Base-by-base conservation (phyloP, 2,797 vertebrate genomes). In the Sebastes ruberrimus region DNA sequence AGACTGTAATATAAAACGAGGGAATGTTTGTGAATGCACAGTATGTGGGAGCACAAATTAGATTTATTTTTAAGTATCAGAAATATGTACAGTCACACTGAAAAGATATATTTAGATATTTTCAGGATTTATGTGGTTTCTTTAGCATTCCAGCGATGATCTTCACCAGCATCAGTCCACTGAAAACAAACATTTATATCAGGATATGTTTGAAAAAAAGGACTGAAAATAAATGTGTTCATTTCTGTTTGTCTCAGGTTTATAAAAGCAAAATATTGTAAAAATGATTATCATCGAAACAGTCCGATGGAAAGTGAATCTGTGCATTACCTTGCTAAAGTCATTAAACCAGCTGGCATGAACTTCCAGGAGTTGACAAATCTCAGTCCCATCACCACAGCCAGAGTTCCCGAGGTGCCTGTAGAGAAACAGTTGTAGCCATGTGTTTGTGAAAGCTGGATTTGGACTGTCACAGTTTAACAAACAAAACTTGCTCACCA, bases 311-410 rank as follows among this genome's bases (percentile, higher is more conserved):
- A 23, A 10, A 59, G 20, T 52, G 16, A 49, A 63, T 6, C 20
- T 16, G 14, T 20, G 28, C 23, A 2, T 67, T 86, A 98, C 98
- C 98, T 99, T 64, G 93, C 91, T 80, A 96, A 94, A 0, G 97
- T 96, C 86, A 98, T 95, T 64, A 99, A 93, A 78, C 98, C 98
- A 0, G 98, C 97, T 0, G 98, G 98, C 97, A 98, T 97, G 46
- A 98, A 95, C 92, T 97, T 99, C 89, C 94, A 95, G 23, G 97
- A 97, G 93, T 93, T 94, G 83, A 98, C 95, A 88, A 97, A 99
- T 72, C 98, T 94, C 91, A 97, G 95, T 68, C 96, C 97, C 98
- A 99, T 99, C 64, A 99, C 94, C 57, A 93, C 83, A 38, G 96
- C 90, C 90, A 99, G 91, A 9, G 95, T 96, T 82, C 97, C 98